Base-by-base conservation (phyloP, 2,113 vertebrate species). In the Trochalopteron elliotii region DNA sequence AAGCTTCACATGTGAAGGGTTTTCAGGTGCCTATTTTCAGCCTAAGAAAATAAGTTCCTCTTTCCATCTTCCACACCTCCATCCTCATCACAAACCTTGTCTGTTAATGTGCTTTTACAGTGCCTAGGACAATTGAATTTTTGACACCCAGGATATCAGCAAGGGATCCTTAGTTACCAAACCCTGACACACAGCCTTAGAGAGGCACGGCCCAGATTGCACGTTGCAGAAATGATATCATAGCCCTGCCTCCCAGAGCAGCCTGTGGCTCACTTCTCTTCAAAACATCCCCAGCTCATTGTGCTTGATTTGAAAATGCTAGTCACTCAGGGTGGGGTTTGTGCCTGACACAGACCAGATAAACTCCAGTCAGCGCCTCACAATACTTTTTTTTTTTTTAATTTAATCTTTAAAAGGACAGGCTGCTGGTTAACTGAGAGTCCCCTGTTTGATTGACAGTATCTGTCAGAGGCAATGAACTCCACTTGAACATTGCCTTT, bases 391-490 rank as follows among this genome's bases (percentile, higher is more conserved):
- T 96, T 86, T 59, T 59, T 59, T 59, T 78, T 37, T 53, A 88
- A 94, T 96, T 91, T 96, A 97, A 96, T 98, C 96, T 98, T 97
- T 98, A 87, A 97, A 98, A 96, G 95, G 94, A 92, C 93, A 93
- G 97, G 89, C 97, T 98, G 95, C 95, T 97, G 96, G 97, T 97
- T 98, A 97, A 97, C 97, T 88, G 97, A 98, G 96, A 95, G 92
- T 83, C 95, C 81, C 97, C n/a, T 42, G 53, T 65, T 96, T 99
- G 98, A 99, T 98, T 99, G 98, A 98, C 99, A 99, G 98, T 97
- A 98, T 98, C 98, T 98, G 98, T 99, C 98, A 97, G 96, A 98
- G 98, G 97, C 98, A 98, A 99, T 99, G 98, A 99, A 98, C 98
- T 98, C 98, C 96, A 98, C 98, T 98, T 97, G 98, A 98, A 97